Conservation (phyloP, 30 jellyfish, hydroid and myxozoan species). For the Pseudorhiza aurosa region DNA sequence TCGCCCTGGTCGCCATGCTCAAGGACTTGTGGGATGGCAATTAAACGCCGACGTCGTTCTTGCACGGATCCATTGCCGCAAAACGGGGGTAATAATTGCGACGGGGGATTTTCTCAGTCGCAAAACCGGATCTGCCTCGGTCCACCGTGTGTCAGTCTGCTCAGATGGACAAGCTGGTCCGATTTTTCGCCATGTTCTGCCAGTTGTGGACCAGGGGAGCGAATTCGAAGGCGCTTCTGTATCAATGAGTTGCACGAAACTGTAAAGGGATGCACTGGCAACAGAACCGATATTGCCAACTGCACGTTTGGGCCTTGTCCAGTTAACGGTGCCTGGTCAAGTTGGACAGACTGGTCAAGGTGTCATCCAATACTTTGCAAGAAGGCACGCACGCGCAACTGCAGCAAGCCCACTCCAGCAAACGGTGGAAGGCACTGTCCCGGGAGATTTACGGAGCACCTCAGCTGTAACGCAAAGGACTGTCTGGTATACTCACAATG, state of each 20-base stretch:
- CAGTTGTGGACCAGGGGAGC: constrained; percentile 67
- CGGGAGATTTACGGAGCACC: constrained; percentile 53
- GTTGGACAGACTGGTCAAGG: constrained; percentile 89
- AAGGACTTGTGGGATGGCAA: constrained; percentile 89
- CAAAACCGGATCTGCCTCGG: constrained; percentile 74
- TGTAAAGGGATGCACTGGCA: constrained; percentile 76
- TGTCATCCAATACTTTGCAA: constrained; percentile 82
- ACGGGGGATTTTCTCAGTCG: constrained; percentile 75
- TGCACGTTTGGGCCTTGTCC: constrained; percentile 73
- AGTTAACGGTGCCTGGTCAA: constrained; percentile 84
- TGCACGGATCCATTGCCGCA: constrained; percentile 89
- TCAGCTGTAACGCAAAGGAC: constrained; percentile 54
- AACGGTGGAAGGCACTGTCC: constrained; percentile 79
- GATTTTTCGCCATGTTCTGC: constrained; percentile 81
- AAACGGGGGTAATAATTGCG: constrained; percentile 79
- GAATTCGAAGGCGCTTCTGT: constrained; percentile 77
- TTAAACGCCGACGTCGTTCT: constrained; percentile 82
- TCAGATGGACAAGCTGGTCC: constrained; percentile 89
- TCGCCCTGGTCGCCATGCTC: constrained; percentile 91
- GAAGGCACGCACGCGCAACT: constrained; percentile 69
- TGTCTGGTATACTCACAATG: constrained; percentile 80
- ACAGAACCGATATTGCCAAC: constrained; percentile 17
- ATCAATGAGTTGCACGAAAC: constrained; percentile 66
- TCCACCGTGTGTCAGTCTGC: constrained; percentile 66
- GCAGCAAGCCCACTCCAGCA: constrained; percentile 69